Evolutionary conservation across 2,113 vertebrate genomes (phyloP).

Genomic region (Corythaixoides concolor): DNA sequence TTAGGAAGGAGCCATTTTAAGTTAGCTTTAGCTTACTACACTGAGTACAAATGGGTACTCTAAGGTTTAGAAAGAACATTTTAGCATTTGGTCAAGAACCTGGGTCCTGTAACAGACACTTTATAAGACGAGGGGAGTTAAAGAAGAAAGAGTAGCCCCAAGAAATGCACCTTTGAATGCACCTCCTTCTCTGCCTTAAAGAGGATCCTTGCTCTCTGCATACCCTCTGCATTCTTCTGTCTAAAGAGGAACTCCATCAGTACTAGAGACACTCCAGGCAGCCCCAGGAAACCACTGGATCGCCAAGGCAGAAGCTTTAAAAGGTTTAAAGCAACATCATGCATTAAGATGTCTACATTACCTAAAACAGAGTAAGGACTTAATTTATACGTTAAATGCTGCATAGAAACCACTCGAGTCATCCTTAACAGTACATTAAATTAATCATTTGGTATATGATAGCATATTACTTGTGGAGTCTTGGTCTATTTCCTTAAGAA

Average conservation of each 20-base stretch:
- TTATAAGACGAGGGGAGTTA: not conserved
- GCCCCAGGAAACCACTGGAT: not conserved
- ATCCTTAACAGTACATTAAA: not conserved
- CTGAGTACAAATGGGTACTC: not conserved
- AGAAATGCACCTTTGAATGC: not conserved
- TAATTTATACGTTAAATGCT: not conserved
- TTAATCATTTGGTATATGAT: not conserved
- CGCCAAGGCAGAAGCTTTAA: not conserved
- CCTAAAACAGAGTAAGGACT: not conserved
- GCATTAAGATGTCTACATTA: not conserved
- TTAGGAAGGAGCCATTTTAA: not conserved
- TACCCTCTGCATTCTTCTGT: not conserved
- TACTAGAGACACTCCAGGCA: not conserved
- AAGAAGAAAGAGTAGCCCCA: not conserved
- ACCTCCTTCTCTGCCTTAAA: not conserved
- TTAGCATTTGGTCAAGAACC: not conserved
- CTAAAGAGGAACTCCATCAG: not conserved
- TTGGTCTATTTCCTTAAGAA: not conserved
- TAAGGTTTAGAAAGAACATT: not conserved
- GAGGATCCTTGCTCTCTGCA: not conserved
- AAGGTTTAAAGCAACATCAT: not conserved
- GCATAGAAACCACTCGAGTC: not conserved
- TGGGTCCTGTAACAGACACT: not conserved
- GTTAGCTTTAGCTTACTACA: not conserved
- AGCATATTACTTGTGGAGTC: not conserved